Evolutionary conservation across 2,113 vertebrate genomes (phyloP).

Genomic region (Caranx melampygus): DNA sequence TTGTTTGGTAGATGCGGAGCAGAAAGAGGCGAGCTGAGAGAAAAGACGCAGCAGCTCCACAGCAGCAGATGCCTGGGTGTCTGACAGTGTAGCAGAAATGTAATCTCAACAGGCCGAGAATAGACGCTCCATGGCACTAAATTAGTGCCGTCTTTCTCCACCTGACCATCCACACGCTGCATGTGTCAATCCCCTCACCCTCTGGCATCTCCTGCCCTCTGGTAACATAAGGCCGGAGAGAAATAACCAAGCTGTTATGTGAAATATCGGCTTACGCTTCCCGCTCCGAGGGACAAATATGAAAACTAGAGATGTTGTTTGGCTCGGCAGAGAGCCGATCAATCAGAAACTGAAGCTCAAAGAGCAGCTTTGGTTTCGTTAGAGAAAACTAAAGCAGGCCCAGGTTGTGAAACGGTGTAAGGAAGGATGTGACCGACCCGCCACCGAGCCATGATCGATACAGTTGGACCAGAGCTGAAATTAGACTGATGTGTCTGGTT

Average conservation of each 20-base stretch:
- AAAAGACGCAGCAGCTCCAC: constrained; percentile 45
- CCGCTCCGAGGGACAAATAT: constrained; percentile 47
- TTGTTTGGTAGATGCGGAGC: not conserved
- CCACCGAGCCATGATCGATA: constrained; percentile 50
- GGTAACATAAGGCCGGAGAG: constrained; percentile 47
- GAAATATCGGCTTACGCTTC: constrained; percentile 60
- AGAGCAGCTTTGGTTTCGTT: constrained; percentile 21
- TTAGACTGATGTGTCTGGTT: constrained; percentile 36
- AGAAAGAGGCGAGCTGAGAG: not conserved
- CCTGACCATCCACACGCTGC: constrained; percentile 61
- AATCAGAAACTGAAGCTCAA: constrained; percentile 65
- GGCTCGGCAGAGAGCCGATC: constrained; percentile 41
- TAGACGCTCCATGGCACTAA: constrained; percentile 52
- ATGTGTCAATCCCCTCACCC: constrained; percentile 64
- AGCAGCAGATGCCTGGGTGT: constrained; percentile 45
- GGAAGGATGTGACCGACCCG: constrained; percentile 25
- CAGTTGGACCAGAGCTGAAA: constrained; percentile 44
- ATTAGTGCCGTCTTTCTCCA: constrained; percentile 65
- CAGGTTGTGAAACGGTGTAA: constrained; percentile 47
- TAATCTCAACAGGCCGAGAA: constrained; percentile 57
- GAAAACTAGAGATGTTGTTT: constrained; percentile 55
- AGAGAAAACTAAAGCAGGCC: constrained; percentile 22
- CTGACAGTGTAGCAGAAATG: constrained; percentile 51
- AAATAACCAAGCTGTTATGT: constrained; percentile 39
- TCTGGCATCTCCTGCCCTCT: constrained; percentile 45